These are phyloP conservation scores for Apocheima hispidaria DNA, from an alignment of 2,888 invertebrate genomes.

Conservation along the genomic window DNA sequence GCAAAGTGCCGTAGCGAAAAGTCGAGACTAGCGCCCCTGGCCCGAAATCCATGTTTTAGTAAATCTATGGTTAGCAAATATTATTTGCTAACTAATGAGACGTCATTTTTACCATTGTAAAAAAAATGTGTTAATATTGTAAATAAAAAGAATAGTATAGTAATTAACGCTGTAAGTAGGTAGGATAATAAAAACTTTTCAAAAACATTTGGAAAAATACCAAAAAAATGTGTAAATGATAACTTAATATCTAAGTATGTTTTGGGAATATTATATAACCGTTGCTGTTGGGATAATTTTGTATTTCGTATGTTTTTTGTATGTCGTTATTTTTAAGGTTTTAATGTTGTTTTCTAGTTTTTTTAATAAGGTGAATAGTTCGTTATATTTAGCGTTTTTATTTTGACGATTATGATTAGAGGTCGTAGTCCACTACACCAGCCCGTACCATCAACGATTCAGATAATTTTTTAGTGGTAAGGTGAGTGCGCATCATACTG, in stretches of 20 bases:
- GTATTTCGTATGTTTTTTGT: neutral
- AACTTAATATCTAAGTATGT: slow-evolving; percentile 16
- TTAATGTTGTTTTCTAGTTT: no score
- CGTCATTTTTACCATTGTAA: slow-evolving; percentile 9
- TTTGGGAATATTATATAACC: slow-evolving; percentile 6
- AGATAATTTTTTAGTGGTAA: no score
- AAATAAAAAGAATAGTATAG: slow-evolving; percentile 4
- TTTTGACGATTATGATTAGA: no score
- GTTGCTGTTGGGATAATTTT: neutral
- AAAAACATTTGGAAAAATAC: slow-evolving; percentile 50
- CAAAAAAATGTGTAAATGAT: slow-evolving; percentile 48
- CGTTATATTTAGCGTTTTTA: neutral
- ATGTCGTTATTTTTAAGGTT: neutral
- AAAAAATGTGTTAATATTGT: slow-evolving; percentile 17
- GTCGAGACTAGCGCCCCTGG: no score
- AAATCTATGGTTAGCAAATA: neutral
- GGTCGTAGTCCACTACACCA: no score
- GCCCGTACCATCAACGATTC: no score
- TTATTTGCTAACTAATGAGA: neutral
- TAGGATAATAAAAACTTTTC: slow-evolving; percentile 50
- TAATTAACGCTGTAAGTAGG: slow-evolving; percentile 35
- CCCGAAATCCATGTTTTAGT: no score
- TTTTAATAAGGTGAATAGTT: no score
- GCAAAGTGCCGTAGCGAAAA: no score
- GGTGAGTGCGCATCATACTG: neutral